These are phyloP conservation scores for Aphelocoma coerulescens DNA, from an alignment of 2,113 vertebrate species.

Conservation along the genomic window DNA sequence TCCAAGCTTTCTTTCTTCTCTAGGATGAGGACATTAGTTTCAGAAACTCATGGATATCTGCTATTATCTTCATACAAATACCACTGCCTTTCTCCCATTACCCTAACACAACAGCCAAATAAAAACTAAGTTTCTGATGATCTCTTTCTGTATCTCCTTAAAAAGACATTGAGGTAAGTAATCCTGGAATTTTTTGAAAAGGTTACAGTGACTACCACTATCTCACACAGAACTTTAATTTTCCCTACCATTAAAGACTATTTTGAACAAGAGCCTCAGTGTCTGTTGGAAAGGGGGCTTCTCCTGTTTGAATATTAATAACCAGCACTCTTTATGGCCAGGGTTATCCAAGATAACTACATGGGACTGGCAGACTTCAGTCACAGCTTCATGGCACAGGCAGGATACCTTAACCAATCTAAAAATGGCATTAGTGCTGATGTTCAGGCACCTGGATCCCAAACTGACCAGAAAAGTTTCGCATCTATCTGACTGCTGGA, in stretches of 20 bases:
- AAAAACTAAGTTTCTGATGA: neutral
- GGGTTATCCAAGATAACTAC: neutral
- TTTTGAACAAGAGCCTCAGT: neutral
- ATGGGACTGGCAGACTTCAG: neutral
- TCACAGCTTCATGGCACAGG: neutral
- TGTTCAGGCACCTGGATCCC: neutral
- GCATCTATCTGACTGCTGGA: neutral
- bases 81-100: neutral
- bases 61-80: neutral
- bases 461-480: neutral
- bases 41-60: neutral
- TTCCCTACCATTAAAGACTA: neutral
- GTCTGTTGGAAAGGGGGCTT: neutral
- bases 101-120: neutral
- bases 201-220: neutral
- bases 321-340: neutral
- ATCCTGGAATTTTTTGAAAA: neutral
- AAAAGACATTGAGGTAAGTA: neutral
- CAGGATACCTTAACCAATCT: neutral
- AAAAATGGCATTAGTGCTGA: neutral
- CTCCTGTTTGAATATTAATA: neutral
- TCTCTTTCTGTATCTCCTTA: neutral
- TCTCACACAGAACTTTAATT: neutral
- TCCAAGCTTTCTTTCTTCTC: neutral
- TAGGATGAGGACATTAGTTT: neutral